Evolutionary conservation across 2,888 invertebrate genomes (phyloP), one percentile per base, ranked within the genome.

Genomic region (Dexiosoma caninum): DNA sequence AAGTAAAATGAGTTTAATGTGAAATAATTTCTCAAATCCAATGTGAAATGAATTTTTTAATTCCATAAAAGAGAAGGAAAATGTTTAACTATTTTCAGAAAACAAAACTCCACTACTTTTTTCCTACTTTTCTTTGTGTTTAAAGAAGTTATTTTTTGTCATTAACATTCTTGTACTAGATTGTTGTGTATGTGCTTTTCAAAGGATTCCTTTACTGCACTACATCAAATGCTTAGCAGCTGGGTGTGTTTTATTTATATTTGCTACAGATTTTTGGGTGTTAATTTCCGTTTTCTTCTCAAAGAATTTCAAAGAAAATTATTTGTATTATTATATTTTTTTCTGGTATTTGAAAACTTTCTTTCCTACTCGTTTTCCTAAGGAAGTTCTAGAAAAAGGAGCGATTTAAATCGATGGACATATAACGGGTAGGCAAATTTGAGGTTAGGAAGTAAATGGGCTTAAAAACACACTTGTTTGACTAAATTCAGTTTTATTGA

Each of bases 271-370:
- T 57, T 23, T n/a, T 57, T 21, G 74, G 60, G 66, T 66, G 59
- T 71, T 66, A 51, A 72, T 78, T 60, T 67, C 60, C 42, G 66
- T 59, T 59, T 74, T 49, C 44, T 35, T 53, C 46, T 16, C 10
- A 37, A 27, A 51, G 9, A 46, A 46, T 19, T n/a, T 9, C 10
- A 1, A 9, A 23, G n/a, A 23, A 23, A 5, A 46, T n/a, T 6
- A 1, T 23, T 8, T n/a, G 2, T 5, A 7, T 27, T 51, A 5
- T 14, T 5, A 30, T 37, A 12, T 51, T 14, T 2, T 51, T 27
- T 14, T n/a, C n/a, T n/a, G 7, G 2, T 2, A 14, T 30, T n/a
- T 21, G 8, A 46, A 23, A 46, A 23, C 12, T 46, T 21, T 46
- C 1, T 5, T 16, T 44, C 0, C 6, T 27, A 3, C 27, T 27